Evolutionary conservation across 2,113 vertebrate genomes (phyloP).

Genomic region (Ammodytes dubius): DNA sequence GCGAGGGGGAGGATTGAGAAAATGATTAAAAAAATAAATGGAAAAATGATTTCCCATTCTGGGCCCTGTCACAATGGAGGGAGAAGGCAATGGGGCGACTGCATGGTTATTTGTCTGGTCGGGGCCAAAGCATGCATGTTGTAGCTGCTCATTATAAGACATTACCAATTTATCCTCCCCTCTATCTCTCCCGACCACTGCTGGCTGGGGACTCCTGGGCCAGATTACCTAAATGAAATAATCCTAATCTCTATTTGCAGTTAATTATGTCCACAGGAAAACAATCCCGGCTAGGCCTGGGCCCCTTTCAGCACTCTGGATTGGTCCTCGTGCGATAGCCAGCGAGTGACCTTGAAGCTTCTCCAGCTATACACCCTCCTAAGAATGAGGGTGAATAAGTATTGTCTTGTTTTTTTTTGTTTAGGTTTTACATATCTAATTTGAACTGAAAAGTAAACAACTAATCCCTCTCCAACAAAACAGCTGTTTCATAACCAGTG

Average conservation of each 20-base stretch:
- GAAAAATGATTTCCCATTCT: conserved; percentile 76
- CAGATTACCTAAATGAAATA: conserved; percentile 80
- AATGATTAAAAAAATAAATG: conserved; percentile 79
- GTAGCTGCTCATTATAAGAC: conserved; percentile 73
- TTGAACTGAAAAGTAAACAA: conserved; percentile 2
- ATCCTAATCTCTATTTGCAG: conserved; percentile 75
- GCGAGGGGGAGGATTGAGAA: conserved; percentile 63
- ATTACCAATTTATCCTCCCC: conserved; percentile 68
- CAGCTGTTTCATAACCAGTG: too few relatives aligned
- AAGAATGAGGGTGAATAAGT: background rate
- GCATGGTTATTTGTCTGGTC: conserved; percentile 74
- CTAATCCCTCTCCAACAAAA: background rate
- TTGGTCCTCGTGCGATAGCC: conserved; percentile 33
- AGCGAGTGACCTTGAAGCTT: conserved; percentile 70
- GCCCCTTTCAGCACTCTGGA: conserved; percentile 41
- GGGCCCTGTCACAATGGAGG: conserved; percentile 65
- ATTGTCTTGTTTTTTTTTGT: conserved; percentile 2
- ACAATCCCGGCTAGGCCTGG: conserved; percentile 51
- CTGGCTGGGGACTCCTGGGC: conserved; percentile 67
- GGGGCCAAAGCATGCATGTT: conserved; percentile 52
- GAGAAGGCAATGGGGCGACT: conserved; percentile 69
- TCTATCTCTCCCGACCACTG: conserved; percentile 63
- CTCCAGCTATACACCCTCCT: background rate
- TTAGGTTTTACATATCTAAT: background rate
- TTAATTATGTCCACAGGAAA: conserved; percentile 76